Evolutionary conservation across 2,797 vertebrate genomes (phyloP), one percentile per base, ranked within the genome.

Genomic region (Rhodeus uyekii): DNA sequence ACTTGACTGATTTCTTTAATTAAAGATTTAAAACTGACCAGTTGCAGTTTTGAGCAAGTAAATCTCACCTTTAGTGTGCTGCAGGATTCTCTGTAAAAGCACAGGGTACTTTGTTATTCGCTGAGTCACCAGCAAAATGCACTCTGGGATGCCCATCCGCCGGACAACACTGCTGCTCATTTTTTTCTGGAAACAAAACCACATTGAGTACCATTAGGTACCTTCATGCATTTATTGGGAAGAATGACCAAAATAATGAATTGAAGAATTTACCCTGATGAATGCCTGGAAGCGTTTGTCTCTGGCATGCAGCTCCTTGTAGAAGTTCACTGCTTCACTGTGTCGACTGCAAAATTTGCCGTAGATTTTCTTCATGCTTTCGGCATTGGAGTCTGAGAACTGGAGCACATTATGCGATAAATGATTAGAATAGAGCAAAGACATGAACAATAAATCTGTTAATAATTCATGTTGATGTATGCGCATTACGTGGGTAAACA

Each of bases 21-120:
- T 9, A 69, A 44, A 29, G 24, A 69, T 19, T 4, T 42, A 39
- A 42, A 7, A 42, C n/a, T 9, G 19, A n/a, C n/a, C n/a, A 69
- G 44, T 18, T 2, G 1, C 10, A 72, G 69, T 29, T 34, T 18
- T n/a, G n/a, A n/a, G n/a, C n/a, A n/a, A 67, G 38, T 53, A 60
- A 64, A 38, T 14, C 89, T 91, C 75, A 98, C 98, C 98, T 95
- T 95, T 96, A 60, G 97, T 98, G 92, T 97, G 96, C 81, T 96
- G 97, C 53, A 98, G 89, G 88, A 99, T 95, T 86, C 97, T 96
- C 80, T 98, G 97, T 79, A 99, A 92, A 83, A 99, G 89, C 76
- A 99, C 97, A 0, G 98, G 98, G 88, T 99, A 99, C 90, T 99
- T 99, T 39, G 98, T 99, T 90, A 99, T 98, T 87, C 98, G 95